Percentiles rank a stretch among this genome's conserved stretches.
Evolutionary conservation across 2,113 vertebrate species (phyloP).

Genomic region (Pterocles gutturalis): DNA sequence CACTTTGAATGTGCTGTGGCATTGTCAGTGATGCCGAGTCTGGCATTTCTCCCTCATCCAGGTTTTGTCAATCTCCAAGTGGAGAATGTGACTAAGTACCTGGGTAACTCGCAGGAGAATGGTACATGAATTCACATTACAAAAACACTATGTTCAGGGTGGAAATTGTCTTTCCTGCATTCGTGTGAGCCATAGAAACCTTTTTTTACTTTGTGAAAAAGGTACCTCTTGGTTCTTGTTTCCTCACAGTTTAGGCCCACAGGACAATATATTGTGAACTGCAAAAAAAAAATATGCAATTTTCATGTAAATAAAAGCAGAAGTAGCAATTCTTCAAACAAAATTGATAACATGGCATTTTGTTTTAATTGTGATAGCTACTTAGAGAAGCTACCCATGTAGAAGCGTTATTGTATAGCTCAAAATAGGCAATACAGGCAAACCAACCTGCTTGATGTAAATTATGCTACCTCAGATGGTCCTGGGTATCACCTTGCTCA

Average conservation of each 20-base stretch:
- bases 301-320: not conserved
- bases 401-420: not conserved
- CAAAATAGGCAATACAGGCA: not conserved
- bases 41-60: not conserved
- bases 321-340: not conserved
- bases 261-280: not conserved
- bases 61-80: not conserved
- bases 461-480: not conserved
- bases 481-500: not conserved
- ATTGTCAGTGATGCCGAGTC: not conserved
- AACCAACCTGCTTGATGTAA: not conserved
- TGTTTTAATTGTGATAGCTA: not conserved
- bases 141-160: accelerated
- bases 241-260: not conserved
- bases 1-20: not conserved
- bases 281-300: not conserved
- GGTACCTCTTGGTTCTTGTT: not conserved
- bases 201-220: not conserved
- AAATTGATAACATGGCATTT: not conserved
- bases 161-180: not conserved
- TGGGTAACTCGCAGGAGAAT: not conserved
- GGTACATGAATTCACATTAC: not conserved
- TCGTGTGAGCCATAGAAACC: too few relatives aligned
- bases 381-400: not conserved
- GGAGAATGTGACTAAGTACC: not conserved